A percentile compares a stretch with the other conserved stretches of the same genome.
phyloP scores from a whole-genome alignment of 2,888 invertebrate species.

The Ornithoptera priamus region DNA sequence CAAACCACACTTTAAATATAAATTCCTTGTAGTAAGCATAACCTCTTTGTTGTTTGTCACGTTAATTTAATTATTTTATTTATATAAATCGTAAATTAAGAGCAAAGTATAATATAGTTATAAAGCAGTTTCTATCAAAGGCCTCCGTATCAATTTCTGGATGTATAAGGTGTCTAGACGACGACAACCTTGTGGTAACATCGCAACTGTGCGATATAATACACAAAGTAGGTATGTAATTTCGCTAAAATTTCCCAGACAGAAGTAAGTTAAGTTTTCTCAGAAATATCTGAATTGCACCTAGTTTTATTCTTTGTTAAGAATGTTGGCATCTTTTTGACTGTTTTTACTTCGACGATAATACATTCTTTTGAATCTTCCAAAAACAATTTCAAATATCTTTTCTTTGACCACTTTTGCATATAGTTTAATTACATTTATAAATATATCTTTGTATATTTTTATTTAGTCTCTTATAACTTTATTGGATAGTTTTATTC shows the following conservation, averaged over 20 bases:
- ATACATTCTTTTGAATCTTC: background rate
- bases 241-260: slow-evolving; percentile 27
- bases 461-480: too few relatives aligned
- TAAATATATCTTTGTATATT: too few relatives aligned
- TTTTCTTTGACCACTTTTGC: background rate
- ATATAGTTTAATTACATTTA: too few relatives aligned
- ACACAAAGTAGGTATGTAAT: slow-evolving; percentile 26
- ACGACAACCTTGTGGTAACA: slow-evolving; percentile 23
- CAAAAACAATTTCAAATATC: background rate
- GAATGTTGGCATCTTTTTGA: slow-evolving; percentile 17
- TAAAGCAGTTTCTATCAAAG: slow-evolving; percentile 8
- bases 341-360: background rate
- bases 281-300: slow-evolving; percentile 25
- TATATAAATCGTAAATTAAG: background rate
- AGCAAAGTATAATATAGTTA: background rate
- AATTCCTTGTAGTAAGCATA: background rate
- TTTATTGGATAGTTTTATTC: too few relatives aligned
- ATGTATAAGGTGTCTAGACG: slow-evolving; percentile 27
- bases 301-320: slow-evolving; percentile 26
- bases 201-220: slow-evolving; percentile 20
- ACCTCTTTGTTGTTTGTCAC: background rate
- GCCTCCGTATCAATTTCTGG: slow-evolving; percentile 17
- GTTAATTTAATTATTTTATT: background rate
- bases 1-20: background rate
- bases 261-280: slow-evolving; percentile 27